A percentile compares a stretch with the other conserved stretches of the same genome.
Evolutionary conservation across 2,113 vertebrate genomes (phyloP).

Genomic region (Thamnaconus septentrionalis): DNA sequence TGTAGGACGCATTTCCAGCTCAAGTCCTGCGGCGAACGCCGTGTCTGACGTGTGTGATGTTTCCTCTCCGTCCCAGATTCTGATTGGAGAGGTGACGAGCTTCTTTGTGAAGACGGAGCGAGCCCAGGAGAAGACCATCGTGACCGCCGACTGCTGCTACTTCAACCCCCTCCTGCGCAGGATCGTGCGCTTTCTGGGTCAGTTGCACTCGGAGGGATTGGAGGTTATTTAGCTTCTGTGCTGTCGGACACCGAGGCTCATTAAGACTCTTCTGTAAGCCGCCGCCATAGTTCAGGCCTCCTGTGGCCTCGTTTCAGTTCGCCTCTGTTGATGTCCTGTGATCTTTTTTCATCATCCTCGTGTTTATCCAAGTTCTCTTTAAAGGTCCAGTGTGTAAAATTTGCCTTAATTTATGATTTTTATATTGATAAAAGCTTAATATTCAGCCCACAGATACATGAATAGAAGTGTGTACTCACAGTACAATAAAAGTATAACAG

Average conservation of each 20-base stretch:
- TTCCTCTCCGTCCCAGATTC: slow-evolving; percentile 74
- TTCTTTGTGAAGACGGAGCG: slow-evolving; percentile 82
- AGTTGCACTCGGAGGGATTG: slow-evolving; percentile 36
- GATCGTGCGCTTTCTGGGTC: slow-evolving; percentile 89
- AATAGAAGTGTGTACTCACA: no score
- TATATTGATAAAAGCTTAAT: no score
- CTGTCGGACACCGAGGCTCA: slow-evolving; percentile 17
- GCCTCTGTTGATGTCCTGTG: slow-evolving; percentile 13
- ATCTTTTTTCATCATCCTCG: slow-evolving; percentile 10
- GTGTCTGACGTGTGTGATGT: slow-evolving; percentile 10
- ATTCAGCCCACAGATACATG: no score
- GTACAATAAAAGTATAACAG: no score
- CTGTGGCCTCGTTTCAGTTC: slow-evolving; percentile 1
- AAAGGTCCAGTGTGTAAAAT: not conserved
- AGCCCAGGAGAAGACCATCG: slow-evolving; percentile 84
- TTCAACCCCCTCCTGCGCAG: slow-evolving; percentile 89
- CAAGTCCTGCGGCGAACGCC: slow-evolving; percentile 19
- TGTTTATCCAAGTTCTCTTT: slow-evolving; percentile 13
- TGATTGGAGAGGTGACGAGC: slow-evolving; percentile 84
- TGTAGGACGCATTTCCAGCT: slow-evolving; percentile 25
- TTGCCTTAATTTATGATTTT: no score
- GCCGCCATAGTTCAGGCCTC: slow-evolving; percentile 4
- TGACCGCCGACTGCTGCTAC: slow-evolving; percentile 88
- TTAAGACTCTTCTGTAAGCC: slow-evolving; percentile 19
- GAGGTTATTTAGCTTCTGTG: slow-evolving; percentile 14